A percentile compares a stretch with the other conserved stretches of the same genome.
These are phyloP conservation scores for Antechinus stuartii DNA, from an alignment of 2,113 vertebrate species.

Conservation along the genomic window DNA sequence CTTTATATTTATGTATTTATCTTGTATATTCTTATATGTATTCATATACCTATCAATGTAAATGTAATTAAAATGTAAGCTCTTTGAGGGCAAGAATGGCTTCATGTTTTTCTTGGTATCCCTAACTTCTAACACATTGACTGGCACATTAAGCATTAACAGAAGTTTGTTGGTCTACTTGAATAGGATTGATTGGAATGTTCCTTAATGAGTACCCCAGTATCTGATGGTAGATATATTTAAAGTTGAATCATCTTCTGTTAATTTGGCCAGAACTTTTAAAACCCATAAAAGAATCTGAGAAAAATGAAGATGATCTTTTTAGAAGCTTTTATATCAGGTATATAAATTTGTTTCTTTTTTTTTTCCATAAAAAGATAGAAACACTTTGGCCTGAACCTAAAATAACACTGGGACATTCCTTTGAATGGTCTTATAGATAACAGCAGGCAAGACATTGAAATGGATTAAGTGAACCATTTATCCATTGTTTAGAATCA, in stretches of 20 bases:
- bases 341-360: conserved; percentile 43
- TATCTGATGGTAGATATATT: conserved; percentile 32
- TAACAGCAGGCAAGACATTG: conserved; percentile 32
- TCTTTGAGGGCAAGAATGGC: background rate
- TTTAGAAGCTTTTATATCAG: conserved; percentile 51
- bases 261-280: conserved; percentile 38
- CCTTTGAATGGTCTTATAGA: conserved; percentile 50
- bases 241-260: conserved; percentile 49
- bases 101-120: background rate
- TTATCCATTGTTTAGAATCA: conserved; percentile 56
- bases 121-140: background rate
- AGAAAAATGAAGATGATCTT: conserved; percentile 37
- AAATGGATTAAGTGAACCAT: conserved; percentile 53
- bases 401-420: conserved; percentile 20
- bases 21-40: background rate
- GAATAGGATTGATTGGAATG: background rate
- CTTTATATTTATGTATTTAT: background rate
- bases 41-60: background rate
- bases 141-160: background rate
- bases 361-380: conserved; percentile 32
- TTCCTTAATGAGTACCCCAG: background rate
- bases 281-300: conserved; percentile 33
- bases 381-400: conserved; percentile 20
- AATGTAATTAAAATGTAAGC: background rate
- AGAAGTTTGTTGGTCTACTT: background rate